Evolutionary conservation across 2,113 vertebrate species (phyloP).

Genomic region (Casuarius casuarius): DNA sequence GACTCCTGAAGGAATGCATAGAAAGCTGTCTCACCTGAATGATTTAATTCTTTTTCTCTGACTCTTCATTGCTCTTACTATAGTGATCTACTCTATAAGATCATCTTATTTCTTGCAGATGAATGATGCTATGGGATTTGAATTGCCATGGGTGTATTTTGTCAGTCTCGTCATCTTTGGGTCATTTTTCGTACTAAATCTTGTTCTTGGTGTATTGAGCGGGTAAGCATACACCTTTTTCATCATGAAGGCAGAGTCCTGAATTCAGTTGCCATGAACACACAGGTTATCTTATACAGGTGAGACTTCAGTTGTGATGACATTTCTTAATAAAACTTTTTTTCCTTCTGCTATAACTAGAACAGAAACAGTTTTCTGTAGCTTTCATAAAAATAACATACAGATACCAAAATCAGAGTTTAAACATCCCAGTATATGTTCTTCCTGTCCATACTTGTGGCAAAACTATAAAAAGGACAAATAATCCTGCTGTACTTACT

Average conservation of each 20-base stretch:
- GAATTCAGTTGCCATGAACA: conserved; percentile 79
- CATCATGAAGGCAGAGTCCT: conserved; percentile 81
- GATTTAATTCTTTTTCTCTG: conserved; percentile 46
- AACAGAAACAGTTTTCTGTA: not conserved
- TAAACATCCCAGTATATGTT: accelerated
- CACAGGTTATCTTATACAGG: conserved; percentile 73
- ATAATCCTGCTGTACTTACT: not conserved
- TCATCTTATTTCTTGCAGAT: conserved; percentile 91
- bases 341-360: not conserved
- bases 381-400: not conserved
- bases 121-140: conserved; percentile 99
- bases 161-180: conserved; percentile 99
- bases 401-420: not conserved
- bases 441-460: not conserved
- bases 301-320: not conserved
- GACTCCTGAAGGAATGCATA: conserved; percentile 57
- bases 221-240: conserved; percentile 93
- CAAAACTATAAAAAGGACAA: not conserved
- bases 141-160: conserved; percentile 99
- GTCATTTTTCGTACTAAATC: conserved; percentile 99
- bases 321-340: not conserved
- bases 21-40: conserved; percentile 63
- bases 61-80: conserved; percentile 67
- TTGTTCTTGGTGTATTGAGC: conserved; percentile 99
- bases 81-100: conserved; percentile 80